Percentiles rank a stretch among this genome's conserved stretches.
Conservation (phyloP, 2,113 vertebrate genomes). For the Nesoenas mayeri region DNA sequence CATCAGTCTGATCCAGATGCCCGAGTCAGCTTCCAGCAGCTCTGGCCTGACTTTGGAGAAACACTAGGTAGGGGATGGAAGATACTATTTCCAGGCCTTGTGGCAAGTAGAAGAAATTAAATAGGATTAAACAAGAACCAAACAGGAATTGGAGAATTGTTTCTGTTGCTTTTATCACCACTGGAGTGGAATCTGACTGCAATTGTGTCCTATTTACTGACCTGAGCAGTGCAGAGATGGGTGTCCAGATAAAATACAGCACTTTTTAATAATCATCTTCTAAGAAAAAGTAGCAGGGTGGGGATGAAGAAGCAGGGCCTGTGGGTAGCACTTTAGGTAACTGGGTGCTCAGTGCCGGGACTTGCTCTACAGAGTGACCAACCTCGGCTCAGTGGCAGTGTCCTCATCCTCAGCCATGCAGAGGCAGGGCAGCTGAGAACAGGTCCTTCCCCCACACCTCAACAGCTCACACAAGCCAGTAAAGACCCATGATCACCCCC, state of each 20-base stretch:
- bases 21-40: neutral
- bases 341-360: neutral
- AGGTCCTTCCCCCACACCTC: neutral
- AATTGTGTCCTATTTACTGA: neutral
- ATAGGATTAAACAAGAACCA: neutral
- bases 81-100: neutral
- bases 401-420: neutral
- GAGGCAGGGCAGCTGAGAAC: neutral
- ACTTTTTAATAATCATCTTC: neutral
- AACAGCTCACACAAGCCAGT: neutral
- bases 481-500: neutral
- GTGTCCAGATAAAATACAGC: neutral
- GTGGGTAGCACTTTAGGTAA: neutral
- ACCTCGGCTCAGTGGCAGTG: neutral
- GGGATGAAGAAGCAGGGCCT: neutral
- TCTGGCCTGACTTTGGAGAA: neutral
- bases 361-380: neutral
- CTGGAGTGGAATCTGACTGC: neutral
- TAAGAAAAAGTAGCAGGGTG: neutral
- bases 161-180: neutral
- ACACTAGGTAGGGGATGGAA: neutral
- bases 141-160: neutral
- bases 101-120: neutral
- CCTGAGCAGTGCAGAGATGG: neutral
- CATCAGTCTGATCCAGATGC: neutral